Evolutionary conservation across 2,797 vertebrate species (phyloP).

Genomic region (Syngnathus rostellatus): DNA sequence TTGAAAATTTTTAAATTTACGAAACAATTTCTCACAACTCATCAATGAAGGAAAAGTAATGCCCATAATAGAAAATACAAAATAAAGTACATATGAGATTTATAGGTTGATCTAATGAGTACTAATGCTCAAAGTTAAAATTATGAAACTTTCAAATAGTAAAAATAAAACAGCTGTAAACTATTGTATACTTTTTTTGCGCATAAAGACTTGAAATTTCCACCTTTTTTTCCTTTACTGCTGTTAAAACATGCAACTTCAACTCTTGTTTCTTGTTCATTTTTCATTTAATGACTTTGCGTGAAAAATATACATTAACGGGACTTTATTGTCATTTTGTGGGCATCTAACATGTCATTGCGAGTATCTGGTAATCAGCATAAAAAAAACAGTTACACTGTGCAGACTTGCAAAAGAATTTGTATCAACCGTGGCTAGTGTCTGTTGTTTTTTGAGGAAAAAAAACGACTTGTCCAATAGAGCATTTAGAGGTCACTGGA

Average conservation of each 20-base stretch:
- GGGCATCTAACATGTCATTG: conserved; percentile 24
- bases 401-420: conserved; percentile 3
- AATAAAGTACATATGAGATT: not conserved
- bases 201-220: not conserved
- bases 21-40: no score
- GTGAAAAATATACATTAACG: conserved; percentile 18
- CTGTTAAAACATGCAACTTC: not conserved
- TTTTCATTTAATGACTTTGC: conserved; percentile 16
- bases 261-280: conserved; percentile 14
- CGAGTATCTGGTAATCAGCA: conserved; percentile 18
- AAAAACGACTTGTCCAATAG: conserved; percentile 36
- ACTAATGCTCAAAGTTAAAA: not conserved
- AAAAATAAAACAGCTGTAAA: not conserved
- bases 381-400: conserved; percentile 20
- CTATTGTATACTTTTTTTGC: not conserved
- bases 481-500: conserved; percentile 58
- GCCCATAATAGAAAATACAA: no score
- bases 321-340: conserved; percentile 40
- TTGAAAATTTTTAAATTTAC: no score
- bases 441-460: not conserved
- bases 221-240: not conserved
- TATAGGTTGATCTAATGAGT: no score
- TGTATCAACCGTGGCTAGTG: conserved; percentile 28
- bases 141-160: not conserved
- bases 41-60: no score